Evolutionary conservation across 2,888 invertebrate species (phyloP).

Genomic region (Melieria picta): DNA sequence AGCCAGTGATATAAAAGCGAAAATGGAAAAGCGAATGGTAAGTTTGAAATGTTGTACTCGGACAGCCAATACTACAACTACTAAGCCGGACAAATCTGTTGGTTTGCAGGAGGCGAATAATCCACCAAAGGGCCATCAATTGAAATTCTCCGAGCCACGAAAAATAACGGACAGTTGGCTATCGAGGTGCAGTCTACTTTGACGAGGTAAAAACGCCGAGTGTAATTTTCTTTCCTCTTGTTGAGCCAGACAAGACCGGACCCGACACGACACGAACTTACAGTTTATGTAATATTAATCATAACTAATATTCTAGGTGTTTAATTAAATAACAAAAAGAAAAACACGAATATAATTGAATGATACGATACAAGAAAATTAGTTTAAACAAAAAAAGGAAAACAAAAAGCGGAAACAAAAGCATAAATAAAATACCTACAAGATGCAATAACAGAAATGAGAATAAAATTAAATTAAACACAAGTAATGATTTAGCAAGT

Average conservation of each 20-base stretch:
- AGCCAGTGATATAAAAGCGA: constrained; percentile 96
- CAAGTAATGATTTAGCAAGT: constrained; percentile 4
- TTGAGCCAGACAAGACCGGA: constrained; percentile 43
- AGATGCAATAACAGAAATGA: no score
- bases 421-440: no score
- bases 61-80: background rate
- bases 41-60: background rate
- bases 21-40: constrained; percentile 99
- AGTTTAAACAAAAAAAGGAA: background rate
- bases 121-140: constrained; percentile 85
- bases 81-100: background rate
- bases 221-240: constrained; percentile 63
- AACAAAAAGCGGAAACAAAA: no score
- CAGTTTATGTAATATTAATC: constrained; percentile 46
- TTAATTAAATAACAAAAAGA: constrained; percentile 41
- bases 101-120: constrained; percentile 83
- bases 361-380: background rate
- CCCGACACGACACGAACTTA: constrained; percentile 43
- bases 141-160: constrained; percentile 81
- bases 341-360: constrained; percentile 23
- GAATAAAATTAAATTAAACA: background rate
- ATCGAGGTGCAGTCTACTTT: constrained; percentile 87
- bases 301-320: constrained; percentile 39
- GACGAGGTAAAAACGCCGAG: constrained; percentile 70
- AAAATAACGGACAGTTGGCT: constrained; percentile 84